Evolutionary conservation across 2,888 invertebrate species (phyloP).

Genomic region (Aphodius sticticus): DNA sequence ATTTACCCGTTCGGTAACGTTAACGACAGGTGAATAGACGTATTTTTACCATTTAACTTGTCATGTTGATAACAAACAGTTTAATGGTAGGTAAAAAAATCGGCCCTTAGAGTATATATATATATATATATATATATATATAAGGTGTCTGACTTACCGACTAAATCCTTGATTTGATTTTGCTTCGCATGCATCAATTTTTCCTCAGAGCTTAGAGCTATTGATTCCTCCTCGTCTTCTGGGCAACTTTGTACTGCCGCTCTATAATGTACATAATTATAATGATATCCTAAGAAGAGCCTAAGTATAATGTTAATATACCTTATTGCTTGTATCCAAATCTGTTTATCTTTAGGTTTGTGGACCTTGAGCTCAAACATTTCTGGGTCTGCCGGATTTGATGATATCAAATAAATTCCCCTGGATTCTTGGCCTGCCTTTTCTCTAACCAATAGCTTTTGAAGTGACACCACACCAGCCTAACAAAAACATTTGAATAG

Average conservation of each 20-base stretch:
- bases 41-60: neutral
- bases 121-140: no score
- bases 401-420: constrained; percentile 92
- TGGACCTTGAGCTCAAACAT: constrained; percentile 95
- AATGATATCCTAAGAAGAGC: neutral
- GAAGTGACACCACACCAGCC: constrained; percentile 92
- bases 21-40: no score
- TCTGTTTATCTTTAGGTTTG: constrained; percentile 87
- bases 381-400: constrained; percentile 90
- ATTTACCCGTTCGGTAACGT: neutral
- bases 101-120: constrained; percentile 6
- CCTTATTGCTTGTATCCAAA: constrained; percentile 90
- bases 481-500: constrained; percentile 54
- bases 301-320: constrained; percentile 48
- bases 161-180: constrained; percentile 80
- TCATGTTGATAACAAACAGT: constrained; percentile 26
- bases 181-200: constrained; percentile 79
- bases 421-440: constrained; percentile 91
- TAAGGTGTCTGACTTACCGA: constrained; percentile 67
- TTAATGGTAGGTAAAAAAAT: neutral
- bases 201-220: constrained; percentile 78
- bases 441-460: constrained; percentile 90
- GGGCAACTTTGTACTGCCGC: constrained; percentile 87
- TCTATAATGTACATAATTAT: constrained; percentile 53
- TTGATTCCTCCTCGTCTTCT: constrained; percentile 79